A percentile compares a stretch with the other conserved stretches of the same genome.
Conservation (phyloP, 2,888 invertebrate genomes). For the Hipparchia sbordonii region DNA sequence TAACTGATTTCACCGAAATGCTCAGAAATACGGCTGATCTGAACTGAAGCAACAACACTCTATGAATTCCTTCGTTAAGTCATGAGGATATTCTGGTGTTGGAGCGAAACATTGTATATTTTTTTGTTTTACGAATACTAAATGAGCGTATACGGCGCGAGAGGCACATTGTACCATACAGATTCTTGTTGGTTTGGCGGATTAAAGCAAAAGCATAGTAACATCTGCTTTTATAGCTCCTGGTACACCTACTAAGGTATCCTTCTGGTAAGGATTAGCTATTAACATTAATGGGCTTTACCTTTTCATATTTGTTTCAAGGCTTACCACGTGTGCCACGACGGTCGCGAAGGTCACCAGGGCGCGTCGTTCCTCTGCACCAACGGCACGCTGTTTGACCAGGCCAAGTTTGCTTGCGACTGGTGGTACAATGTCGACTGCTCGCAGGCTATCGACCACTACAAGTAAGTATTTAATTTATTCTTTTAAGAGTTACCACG, state of each 20-base stretch:
- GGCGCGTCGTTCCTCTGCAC: conserved; percentile 93
- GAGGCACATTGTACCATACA: no score
- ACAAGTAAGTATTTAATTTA: conserved; percentile 72
- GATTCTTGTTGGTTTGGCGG: no score
- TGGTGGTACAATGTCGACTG: conserved; percentile 97
- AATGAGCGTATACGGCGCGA: no score
- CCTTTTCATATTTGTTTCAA: conserved; percentile 52
- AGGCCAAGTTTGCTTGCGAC: conserved; percentile 92
- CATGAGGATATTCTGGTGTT: no score
- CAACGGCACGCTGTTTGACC: conserved; percentile 94
- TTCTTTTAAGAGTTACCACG: conserved; percentile 88
- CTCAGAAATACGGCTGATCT: background rate
- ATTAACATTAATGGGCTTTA: background rate
- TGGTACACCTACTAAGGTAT: no score
- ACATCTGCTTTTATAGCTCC: no score
- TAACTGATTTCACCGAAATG: background rate
- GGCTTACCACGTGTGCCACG: conserved; percentile 95
- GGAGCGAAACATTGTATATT: no score
- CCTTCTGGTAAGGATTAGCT: no score
- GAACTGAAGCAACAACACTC: no score
- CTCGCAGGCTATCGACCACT: conserved; percentile 87
- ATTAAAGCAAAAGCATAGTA: no score
- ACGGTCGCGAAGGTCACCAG: conserved; percentile 92
- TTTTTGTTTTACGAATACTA: no score
- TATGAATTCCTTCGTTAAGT: no score